These are phyloP conservation scores for Leptinotarsa haldemani DNA, from an alignment of 2,888 invertebrate genomes.

Conservation along the genomic window DNA sequence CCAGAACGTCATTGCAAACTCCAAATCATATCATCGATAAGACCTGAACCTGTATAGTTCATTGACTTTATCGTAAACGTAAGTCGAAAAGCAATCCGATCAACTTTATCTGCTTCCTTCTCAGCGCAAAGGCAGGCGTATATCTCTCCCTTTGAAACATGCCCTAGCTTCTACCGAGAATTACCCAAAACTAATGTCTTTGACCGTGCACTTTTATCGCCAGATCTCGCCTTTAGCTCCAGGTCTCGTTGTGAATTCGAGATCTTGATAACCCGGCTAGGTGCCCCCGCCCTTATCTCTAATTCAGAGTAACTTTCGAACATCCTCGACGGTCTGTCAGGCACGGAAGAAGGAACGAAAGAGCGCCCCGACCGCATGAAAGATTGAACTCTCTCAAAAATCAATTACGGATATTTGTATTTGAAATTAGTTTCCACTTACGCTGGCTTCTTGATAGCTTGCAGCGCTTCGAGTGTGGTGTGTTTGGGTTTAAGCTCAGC, in stretches of 20 bases:
- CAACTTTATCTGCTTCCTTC: too few species aligned
- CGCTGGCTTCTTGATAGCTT: neutral
- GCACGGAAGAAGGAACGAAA: neutral
- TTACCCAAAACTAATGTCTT: constrained; percentile 10
- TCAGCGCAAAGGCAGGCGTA: too few species aligned
- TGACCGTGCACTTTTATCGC: constrained; percentile 16
- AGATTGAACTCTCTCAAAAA: neutral
- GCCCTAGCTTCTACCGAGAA: neutral
- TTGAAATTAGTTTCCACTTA: constrained; percentile 12
- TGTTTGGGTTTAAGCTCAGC: neutral
- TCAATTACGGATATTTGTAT: constrained; percentile 17
- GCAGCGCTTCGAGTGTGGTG: neutral
- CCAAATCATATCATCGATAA: too few species aligned
- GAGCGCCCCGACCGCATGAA: neutral
- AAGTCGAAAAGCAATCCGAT: too few species aligned
- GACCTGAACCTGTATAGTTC: too few species aligned
- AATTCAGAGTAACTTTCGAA: neutral
- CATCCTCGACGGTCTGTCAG: neutral
- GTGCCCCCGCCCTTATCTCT: constrained; percentile 11
- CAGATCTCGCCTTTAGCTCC: constrained; percentile 12
- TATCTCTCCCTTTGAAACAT: neutral
- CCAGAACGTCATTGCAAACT: too few species aligned
- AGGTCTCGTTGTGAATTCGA: constrained; percentile 4
- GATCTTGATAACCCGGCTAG: constrained; percentile 9
- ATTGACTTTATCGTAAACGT: neutral